A percentile compares a stretch with the other conserved stretches of the same genome.
Evolutionary conservation across 2,113 vertebrate species (phyloP).

Genomic region (Ammospiza nelsoni): DNA sequence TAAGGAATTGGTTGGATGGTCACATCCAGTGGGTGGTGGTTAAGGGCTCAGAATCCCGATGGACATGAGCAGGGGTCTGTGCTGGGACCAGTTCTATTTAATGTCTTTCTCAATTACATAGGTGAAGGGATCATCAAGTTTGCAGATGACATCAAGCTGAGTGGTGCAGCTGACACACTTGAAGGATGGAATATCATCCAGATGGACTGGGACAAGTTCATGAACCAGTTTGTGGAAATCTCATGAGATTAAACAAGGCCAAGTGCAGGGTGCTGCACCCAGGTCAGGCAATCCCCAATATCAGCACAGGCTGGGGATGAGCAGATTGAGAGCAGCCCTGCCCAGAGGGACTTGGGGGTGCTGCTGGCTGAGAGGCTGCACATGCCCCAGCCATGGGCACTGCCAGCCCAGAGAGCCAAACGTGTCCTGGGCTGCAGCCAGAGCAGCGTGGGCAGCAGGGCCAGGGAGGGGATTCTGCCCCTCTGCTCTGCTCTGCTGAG

Average conservation of each 20-base stretch:
- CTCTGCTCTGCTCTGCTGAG: neutral
- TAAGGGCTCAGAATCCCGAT: neutral
- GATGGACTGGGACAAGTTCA: neutral
- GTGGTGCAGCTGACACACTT: neutral
- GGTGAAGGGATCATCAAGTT: neutral
- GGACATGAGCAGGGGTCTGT: neutral
- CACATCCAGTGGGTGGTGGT: neutral
- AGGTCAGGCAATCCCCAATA: fast-evolving
- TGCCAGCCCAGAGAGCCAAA: neutral
- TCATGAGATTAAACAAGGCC: neutral
- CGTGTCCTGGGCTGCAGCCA: neutral
- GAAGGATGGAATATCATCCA: neutral
- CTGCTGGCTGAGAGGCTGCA: neutral
- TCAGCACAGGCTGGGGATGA: neutral
- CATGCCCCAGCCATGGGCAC: neutral
- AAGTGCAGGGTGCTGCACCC: neutral
- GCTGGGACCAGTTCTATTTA: neutral
- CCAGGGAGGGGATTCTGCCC: neutral
- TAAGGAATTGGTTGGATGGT: neutral
- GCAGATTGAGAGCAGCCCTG: fast-evolving
- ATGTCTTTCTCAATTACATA: neutral
- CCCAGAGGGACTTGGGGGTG: fast-evolving
- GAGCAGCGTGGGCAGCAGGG: neutral
- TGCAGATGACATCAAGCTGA: neutral
- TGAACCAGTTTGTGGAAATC: neutral